A percentile compares a stretch with the other conserved stretches of the same genome.
Evolutionary conservation across 2,797 vertebrate genomes (phyloP).

Genomic region (Trichosurus vulpecula): DNA sequence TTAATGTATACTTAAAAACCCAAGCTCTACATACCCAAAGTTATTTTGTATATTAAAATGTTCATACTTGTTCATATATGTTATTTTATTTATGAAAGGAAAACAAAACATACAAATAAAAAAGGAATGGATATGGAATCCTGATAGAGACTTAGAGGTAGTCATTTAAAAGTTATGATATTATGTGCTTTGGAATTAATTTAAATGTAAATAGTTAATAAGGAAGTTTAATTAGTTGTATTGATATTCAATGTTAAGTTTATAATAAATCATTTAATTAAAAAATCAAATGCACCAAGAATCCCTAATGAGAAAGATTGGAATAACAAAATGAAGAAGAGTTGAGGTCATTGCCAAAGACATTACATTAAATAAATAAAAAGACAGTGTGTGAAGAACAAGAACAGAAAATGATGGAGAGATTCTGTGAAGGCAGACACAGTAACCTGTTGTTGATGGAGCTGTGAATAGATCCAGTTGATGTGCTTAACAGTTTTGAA

Average conservation of each 20-base stretch:
- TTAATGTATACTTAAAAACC: neutral
- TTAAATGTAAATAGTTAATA: neutral
- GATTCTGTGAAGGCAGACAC: neutral
- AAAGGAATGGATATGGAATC: neutral
- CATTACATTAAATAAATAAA: neutral
- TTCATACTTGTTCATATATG: neutral
- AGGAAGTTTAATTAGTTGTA: neutral
- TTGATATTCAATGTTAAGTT: neutral
- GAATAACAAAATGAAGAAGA: neutral
- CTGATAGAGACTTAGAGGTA: neutral
- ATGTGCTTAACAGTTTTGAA: neutral
- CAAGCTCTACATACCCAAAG: neutral
- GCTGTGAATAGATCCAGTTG: neutral
- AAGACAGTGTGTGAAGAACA: neutral
- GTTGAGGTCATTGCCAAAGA: neutral
- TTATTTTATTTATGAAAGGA: neutral
- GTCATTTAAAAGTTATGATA: neutral
- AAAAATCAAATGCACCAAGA: neutral
- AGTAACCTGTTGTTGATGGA: neutral
- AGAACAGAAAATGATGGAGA: neutral
- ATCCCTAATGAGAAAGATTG: neutral
- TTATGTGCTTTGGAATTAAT: neutral
- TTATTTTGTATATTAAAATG: neutral
- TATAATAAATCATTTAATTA: conserved; percentile 8
- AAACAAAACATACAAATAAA: neutral